Percentiles rank a stretch among this genome's conserved stretches.
These are phyloP conservation scores for Platygyra sinensis DNA, from an alignment of 64 coral and sea anemone species.

Conservation along the genomic window DNA sequence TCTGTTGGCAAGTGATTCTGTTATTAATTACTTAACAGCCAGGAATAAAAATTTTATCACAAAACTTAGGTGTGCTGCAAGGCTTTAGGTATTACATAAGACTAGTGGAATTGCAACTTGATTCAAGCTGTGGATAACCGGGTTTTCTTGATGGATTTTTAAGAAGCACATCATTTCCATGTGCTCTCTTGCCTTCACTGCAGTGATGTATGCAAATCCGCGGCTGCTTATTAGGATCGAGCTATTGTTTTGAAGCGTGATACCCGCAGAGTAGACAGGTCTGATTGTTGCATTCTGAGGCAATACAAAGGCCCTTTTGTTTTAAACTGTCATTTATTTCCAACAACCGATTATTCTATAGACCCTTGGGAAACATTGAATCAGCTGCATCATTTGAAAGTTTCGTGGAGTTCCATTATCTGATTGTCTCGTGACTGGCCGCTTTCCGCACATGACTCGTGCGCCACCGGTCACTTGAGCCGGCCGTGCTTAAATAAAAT, in stretches of 20 bases:
- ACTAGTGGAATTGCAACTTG: neutral
- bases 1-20: conserved; percentile 28
- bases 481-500: neutral
- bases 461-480: neutral
- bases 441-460: conserved; percentile 9
- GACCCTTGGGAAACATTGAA: conserved; percentile 3
- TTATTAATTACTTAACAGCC: conserved; percentile 43
- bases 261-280: conserved; percentile 50
- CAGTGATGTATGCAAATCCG: conserved; percentile 39
- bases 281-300: neutral
- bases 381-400: conserved; percentile 8
- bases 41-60: conserved; percentile 23
- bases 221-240: neutral
- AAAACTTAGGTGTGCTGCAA: neutral
- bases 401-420: neutral
- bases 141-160: neutral
- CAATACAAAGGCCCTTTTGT: conserved; percentile 20
- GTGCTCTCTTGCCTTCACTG: conserved; percentile 14
- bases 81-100: neutral
- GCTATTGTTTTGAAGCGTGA: conserved; percentile 36
- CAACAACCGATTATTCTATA: neutral
- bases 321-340: conserved; percentile 17
- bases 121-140: neutral
- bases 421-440: conserved; percentile 26
- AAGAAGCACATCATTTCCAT: conserved; percentile 48